Evolutionary conservation across 1,140 invertebrate species (phyloP).

Genomic region (Sogatella furcifera): DNA sequence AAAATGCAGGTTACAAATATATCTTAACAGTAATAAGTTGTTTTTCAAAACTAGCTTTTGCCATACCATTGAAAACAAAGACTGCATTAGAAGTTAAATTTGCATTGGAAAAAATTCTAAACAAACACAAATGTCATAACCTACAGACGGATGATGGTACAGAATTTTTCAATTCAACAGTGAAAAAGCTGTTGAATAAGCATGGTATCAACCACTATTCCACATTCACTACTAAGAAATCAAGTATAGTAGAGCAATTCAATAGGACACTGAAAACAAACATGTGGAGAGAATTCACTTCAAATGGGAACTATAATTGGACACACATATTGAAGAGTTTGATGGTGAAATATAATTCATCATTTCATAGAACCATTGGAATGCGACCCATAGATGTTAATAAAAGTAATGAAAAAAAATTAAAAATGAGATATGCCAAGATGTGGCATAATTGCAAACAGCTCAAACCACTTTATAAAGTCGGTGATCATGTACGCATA

Average conservation of each 20-base stretch:
- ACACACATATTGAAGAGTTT: conserved; percentile 29
- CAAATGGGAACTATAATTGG: conserved; percentile 21
- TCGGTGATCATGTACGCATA: conserved; percentile 16
- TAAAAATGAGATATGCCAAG: conserved; percentile 12
- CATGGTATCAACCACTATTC: conserved; percentile 34
- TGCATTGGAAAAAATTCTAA: conserved; percentile 23
- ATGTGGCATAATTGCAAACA: conserved; percentile 6
- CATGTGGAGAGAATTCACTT: conserved; percentile 32
- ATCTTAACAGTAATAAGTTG: conserved; percentile 36
- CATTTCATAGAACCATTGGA: conserved; percentile 32
- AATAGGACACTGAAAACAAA: conserved; percentile 36
- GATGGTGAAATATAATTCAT: conserved; percentile 33
- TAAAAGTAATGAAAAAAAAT: conserved; percentile 19
- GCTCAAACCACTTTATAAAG: conserved; percentile 17
- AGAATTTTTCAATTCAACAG: conserved; percentile 33
- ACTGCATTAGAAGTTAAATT: conserved; percentile 25
- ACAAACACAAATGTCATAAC: conserved; percentile 22
- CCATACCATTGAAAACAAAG: conserved; percentile 36
- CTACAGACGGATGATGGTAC: conserved; percentile 34
- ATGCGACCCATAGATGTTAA: conserved; percentile 30
- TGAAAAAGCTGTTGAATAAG: conserved; percentile 28
- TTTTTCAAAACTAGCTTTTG: conserved; percentile 37
- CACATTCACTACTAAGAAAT: conserved; percentile 34
- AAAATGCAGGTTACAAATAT: conserved; percentile 34
- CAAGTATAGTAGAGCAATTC: conserved; percentile 35